Conservation (phyloP, 1,140 invertebrate genomes). For the Rhysida immarginata region DNA sequence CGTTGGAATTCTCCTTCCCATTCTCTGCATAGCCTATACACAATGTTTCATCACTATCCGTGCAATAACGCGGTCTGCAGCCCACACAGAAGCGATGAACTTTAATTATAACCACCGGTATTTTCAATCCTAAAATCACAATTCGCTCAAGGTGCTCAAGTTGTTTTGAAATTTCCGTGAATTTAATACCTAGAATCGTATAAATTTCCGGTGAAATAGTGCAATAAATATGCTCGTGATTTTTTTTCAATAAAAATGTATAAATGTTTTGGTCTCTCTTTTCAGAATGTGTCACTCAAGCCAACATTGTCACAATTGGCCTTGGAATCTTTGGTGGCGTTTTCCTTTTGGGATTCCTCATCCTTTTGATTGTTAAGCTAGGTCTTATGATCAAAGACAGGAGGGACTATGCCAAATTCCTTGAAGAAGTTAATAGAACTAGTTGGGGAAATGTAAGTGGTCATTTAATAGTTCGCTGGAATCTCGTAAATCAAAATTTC, state of each 20-base stretch:
- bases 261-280: not conserved
- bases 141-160: too few species aligned
- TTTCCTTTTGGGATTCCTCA: constrained; percentile 16
- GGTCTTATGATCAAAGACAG: constrained; percentile 16
- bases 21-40: too few species aligned
- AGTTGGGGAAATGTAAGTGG: constrained; percentile 13
- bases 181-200: too few species aligned
- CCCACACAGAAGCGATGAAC: too few species aligned
- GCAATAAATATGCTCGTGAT: not conserved
- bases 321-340: constrained; percentile 13
- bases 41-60: too few species aligned
- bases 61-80: too few species aligned
- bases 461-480: too few species aligned
- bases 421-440: constrained; percentile 14
- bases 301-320: constrained; percentile 13
- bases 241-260: not conserved
- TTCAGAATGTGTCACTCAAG: constrained; percentile 15
- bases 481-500: too few species aligned
- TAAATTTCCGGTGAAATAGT: not conserved
- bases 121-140: too few species aligned
- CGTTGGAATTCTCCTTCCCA: too few species aligned
- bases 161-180: too few species aligned
- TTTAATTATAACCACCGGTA: too few species aligned
- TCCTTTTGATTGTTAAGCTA: constrained; percentile 13
- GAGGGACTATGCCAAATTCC: constrained; percentile 13